phyloP scores from a whole-genome alignment of 2,797 vertebrate species.

The Vireo griseus region DNA sequence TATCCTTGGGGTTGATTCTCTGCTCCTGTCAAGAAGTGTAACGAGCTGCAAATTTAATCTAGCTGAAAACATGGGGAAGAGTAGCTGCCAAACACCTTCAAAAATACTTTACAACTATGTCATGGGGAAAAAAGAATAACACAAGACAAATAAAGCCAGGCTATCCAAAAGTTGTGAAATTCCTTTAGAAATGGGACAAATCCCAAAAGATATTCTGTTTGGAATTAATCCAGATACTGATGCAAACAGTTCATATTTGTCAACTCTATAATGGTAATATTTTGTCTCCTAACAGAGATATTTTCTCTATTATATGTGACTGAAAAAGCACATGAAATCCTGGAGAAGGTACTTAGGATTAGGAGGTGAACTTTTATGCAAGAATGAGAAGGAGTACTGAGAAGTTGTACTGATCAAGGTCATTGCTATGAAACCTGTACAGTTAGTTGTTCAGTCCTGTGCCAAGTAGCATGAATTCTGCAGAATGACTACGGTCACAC shows the following conservation, averaged over 20 bases:
- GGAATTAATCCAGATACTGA: neutral
- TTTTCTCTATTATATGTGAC: neutral
- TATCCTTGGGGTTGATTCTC: neutral
- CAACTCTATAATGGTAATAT: neutral
- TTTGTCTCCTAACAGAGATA: neutral
- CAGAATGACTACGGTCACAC: neutral
- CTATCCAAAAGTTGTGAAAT: neutral
- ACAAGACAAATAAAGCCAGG: neutral
- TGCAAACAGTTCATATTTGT: neutral
- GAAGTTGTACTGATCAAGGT: neutral
- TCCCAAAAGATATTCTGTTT: neutral
- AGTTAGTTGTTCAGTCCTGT: neutral
- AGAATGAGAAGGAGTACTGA: neutral
- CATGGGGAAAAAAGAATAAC: neutral
- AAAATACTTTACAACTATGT: neutral
- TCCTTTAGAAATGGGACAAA: neutral
- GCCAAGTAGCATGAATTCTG: neutral
- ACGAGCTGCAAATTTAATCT: neutral
- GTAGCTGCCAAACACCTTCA: neutral
- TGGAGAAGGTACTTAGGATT: neutral
- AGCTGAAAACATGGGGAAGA: neutral
- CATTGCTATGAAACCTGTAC: neutral
- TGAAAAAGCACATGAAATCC: neutral
- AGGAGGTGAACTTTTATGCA: neutral
- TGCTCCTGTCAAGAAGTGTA: neutral